Conservation (phyloP, 2,797 vertebrate species). For the Decapterus maruadsi region DNA sequence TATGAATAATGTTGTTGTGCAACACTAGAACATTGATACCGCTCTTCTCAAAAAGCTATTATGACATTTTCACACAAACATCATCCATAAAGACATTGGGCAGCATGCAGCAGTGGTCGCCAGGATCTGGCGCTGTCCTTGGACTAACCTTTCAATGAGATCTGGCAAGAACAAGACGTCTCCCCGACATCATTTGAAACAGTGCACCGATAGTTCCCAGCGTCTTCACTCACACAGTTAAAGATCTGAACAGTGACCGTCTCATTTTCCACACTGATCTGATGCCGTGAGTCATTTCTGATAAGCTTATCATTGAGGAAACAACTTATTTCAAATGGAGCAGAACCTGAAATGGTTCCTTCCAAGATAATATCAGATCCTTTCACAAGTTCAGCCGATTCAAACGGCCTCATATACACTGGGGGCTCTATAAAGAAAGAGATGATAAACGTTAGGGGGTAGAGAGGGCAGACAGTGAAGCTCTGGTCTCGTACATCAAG, state of each 20-base stretch:
- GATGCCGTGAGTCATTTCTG: constrained; percentile 89
- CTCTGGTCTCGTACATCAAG: background rate
- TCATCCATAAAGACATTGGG: background rate
- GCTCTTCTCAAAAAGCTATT: too few relatives aligned
- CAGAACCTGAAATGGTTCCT: constrained; percentile 90
- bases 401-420: constrained; percentile 90
- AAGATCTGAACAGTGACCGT: constrained; percentile 89
- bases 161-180: constrained; percentile 88
- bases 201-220: constrained; percentile 90
- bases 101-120: constrained; percentile 23
- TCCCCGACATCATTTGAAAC: constrained; percentile 92
- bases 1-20: background rate
- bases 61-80: background rate
- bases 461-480: background rate
- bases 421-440: constrained; percentile 89
- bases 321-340: constrained; percentile 93
- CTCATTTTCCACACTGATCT: constrained; percentile 87
- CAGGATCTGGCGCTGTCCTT: background rate
- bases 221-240: constrained; percentile 89
- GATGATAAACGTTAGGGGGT: constrained; percentile 22
- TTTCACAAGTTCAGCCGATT: constrained; percentile 90
- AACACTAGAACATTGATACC: too few relatives aligned
- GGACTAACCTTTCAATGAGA: constrained; percentile 94
- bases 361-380: constrained; percentile 90
- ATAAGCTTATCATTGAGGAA: constrained; percentile 85